These are phyloP conservation scores for Atrichornis clamosus DNA, from an alignment of 2,113 vertebrate species.

Conservation along the genomic window DNA sequence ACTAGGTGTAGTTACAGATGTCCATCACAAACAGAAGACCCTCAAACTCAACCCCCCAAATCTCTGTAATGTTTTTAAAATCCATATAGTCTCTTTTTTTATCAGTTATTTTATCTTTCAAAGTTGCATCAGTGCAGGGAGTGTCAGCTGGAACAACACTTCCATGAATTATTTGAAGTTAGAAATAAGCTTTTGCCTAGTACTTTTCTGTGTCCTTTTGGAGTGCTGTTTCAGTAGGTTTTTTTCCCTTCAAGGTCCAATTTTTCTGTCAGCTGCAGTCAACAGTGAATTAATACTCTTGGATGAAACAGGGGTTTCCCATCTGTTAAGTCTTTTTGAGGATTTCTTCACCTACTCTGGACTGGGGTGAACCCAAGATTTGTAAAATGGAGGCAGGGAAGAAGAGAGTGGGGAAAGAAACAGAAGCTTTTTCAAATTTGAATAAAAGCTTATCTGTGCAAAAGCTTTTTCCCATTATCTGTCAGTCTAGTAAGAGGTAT, in stretches of 20 bases:
- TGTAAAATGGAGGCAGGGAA: background rate
- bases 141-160: background rate
- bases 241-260: background rate
- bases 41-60: background rate
- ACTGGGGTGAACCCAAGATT: background rate
- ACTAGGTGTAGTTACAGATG: background rate
- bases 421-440: background rate
- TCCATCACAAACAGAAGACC: background rate
- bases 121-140: background rate
- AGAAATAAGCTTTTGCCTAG: background rate
- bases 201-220: background rate
- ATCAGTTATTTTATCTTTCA: background rate
- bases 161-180: background rate
- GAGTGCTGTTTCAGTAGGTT: background rate
- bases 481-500: background rate
- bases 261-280: slow-evolving; percentile 28
- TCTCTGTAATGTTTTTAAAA: background rate
- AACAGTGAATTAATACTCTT: slow-evolving; percentile 4
- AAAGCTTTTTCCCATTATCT: background rate
- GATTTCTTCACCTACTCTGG: background rate
- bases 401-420: background rate
- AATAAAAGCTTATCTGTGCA: background rate
- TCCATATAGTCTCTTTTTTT: background rate
- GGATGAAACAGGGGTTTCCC: background rate
- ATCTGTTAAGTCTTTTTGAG: background rate